phyloP scores from a whole-genome alignment of 1,140 invertebrate genomes.

The Goniozus legneri region DNA sequence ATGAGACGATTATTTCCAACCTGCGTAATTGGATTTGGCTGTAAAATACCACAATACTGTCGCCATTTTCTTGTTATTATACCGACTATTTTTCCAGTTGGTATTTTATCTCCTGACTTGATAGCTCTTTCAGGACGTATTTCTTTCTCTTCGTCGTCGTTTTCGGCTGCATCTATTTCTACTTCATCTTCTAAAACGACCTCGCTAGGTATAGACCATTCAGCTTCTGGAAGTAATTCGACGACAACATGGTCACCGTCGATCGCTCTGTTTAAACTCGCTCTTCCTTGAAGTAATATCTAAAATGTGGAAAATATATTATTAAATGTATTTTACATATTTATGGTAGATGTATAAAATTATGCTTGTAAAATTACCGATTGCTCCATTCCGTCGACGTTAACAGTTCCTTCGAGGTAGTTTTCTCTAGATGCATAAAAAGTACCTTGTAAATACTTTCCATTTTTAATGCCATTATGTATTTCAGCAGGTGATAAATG shows the following conservation, averaged over 20 bases:
- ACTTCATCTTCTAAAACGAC: constrained; percentile 82
- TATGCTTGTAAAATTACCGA: constrained; percentile 56
- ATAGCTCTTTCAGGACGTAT: constrained; percentile 12
- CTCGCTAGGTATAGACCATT: constrained; percentile 87
- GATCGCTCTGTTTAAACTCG: constrained; percentile 89
- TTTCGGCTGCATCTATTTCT: constrained; percentile 57
- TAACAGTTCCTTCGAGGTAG: constrained; percentile 90
- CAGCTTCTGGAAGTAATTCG: constrained; percentile 81
- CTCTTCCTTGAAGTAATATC: constrained; percentile 86
- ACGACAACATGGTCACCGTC: constrained; percentile 94
- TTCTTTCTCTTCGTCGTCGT: not conserved
- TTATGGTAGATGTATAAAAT: constrained; percentile 9
- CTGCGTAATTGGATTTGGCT: constrained; percentile 73
- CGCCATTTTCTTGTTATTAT: constrained; percentile 96
- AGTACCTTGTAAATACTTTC: constrained; percentile 77
- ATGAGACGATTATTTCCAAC: constrained; percentile 40
- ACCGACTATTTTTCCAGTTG: constrained; percentile 88
- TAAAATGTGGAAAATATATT: constrained; percentile 41
- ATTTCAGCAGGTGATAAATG: constrained; percentile 76
- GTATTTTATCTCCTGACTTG: constrained; percentile 59
- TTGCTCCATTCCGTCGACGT: constrained; percentile 73
- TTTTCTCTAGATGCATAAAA: constrained; percentile 87
- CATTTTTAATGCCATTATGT: constrained; percentile 76
- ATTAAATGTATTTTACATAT: constrained; percentile 8
- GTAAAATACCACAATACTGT: constrained; percentile 93